Percentiles rank a stretch among this genome's conserved stretches.
These are phyloP conservation scores for Mesorhabditis belari DNA, from an alignment of 2,888 invertebrate genomes.

Conservation along the genomic window DNA sequence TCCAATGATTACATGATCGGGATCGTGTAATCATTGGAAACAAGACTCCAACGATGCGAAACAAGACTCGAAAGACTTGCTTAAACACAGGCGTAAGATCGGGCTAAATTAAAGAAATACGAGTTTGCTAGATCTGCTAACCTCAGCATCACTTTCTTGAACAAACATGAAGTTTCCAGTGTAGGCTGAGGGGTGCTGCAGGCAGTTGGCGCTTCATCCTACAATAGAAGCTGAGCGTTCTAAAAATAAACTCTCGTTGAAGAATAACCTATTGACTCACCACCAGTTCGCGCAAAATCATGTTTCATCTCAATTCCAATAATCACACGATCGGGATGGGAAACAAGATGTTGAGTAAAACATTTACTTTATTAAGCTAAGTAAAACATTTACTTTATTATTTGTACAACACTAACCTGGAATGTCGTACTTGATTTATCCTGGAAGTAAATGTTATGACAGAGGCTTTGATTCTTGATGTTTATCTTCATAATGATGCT, in stretches of 20 bases:
- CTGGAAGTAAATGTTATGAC: neutral
- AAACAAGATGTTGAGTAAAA: neutral
- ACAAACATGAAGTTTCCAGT: neutral
- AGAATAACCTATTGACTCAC: no score
- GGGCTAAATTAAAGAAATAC: neutral
- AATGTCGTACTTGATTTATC: neutral
- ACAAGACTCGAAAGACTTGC: neutral
- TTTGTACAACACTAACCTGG: no score
- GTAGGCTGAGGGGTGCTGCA: neutral
- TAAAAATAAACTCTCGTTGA: no score
- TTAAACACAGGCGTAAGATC: neutral
- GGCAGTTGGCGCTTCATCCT: neutral
- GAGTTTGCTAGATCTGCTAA: neutral
- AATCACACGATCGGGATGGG: neutral
- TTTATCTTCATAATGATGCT: neutral
- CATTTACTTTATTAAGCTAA: no score
- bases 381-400: neutral
- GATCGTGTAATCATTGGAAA: no score
- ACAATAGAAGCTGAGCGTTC: neutral
- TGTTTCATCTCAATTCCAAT: neutral
- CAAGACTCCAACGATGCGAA: no score
- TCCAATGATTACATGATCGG: neutral
- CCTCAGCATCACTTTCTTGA: neutral
- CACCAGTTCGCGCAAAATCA: neutral
- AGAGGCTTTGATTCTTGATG: neutral